These are phyloP conservation scores for Catharus bicknelli DNA, from an alignment of 2,113 vertebrate genomes.

Conservation along the genomic window DNA sequence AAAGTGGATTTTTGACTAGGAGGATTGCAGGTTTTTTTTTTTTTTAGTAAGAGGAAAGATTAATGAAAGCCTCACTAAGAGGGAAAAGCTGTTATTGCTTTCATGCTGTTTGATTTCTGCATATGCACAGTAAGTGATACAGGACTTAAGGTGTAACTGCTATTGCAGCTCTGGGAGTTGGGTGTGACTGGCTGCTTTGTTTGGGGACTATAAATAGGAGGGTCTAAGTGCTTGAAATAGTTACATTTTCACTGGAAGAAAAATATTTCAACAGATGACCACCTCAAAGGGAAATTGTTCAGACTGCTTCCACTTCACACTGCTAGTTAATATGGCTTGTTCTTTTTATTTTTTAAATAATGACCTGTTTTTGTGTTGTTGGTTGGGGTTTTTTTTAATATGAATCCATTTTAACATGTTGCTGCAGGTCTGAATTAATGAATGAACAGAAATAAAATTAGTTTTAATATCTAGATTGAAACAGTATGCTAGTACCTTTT, in stretches of 20 bases:
- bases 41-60: background rate
- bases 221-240: background rate
- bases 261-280: background rate
- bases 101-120: background rate
- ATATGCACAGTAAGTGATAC: background rate
- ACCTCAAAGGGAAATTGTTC: background rate
- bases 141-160: background rate
- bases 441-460: background rate
- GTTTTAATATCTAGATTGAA: background rate
- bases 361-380: background rate
- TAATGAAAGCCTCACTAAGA: background rate
- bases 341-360: background rate
- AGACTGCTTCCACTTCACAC: background rate
- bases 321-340: background rate
- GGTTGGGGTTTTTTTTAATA: background rate
- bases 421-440: background rate
- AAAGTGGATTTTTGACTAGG: background rate
- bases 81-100: background rate
- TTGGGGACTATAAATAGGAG: background rate
- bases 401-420: background rate
- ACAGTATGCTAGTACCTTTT: background rate
- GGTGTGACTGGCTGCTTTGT: background rate
- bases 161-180: background rate
- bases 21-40: background rate
- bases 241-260: background rate